A percentile compares a stretch with the other conserved stretches of the same genome.
phyloP scores from a whole-genome alignment of 64 coral and sea anemone genomes.

The Porites lutea region DNA sequence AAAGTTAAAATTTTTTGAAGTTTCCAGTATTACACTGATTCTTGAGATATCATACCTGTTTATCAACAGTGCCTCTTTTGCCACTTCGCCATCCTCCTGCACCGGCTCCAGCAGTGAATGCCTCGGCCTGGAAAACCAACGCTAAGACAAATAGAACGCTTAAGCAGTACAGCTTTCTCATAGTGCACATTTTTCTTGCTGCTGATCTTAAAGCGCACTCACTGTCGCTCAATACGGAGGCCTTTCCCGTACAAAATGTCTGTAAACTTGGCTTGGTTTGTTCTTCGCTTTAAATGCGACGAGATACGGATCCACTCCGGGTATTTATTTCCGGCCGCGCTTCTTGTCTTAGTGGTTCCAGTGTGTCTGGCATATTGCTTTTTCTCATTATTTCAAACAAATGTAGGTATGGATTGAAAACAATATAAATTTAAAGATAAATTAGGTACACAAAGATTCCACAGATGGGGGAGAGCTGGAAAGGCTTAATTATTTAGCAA shows the following conservation, averaged over 20 bases:
- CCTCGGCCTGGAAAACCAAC: not conserved
- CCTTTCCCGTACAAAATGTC: not conserved
- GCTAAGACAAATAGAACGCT: not conserved
- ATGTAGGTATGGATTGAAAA: conserved; percentile 10
- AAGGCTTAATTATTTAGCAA: not conserved
- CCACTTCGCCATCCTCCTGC: not conserved
- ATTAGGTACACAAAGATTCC: not conserved
- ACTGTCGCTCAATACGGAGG: not conserved
- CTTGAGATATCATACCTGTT: not conserved
- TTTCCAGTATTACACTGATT: not conserved
- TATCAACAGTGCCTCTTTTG: not conserved
- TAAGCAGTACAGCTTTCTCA: not conserved
- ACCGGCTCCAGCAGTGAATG: conserved; percentile 30
- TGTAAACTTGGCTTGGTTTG: not conserved
- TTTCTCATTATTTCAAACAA: conserved; percentile 29
- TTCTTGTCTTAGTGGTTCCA: conserved; percentile 12
- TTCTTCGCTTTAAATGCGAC: not conserved
- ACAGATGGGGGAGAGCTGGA: not conserved
- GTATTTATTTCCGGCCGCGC: not conserved
- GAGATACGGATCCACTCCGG: not conserved
- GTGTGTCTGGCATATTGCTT: not conserved
- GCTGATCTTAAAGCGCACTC: not conserved
- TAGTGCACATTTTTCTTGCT: not conserved
- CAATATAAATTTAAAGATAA: not conserved
- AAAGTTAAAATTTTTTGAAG: no score